These are phyloP conservation scores for Apamea crenata DNA, from an alignment of 2,888 invertebrate genomes.

Conservation along the genomic window DNA sequence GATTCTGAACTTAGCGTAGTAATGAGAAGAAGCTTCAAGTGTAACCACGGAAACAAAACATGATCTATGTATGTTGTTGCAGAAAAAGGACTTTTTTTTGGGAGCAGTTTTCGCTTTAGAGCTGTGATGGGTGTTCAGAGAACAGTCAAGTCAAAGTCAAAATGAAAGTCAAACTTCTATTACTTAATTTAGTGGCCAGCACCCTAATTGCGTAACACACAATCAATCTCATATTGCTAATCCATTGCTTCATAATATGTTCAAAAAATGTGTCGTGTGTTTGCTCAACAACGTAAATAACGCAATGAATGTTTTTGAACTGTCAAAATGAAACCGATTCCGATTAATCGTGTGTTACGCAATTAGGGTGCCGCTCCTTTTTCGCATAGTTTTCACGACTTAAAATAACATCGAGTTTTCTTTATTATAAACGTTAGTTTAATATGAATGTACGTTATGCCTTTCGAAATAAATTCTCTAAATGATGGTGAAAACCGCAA, in stretches of 20 bases:
- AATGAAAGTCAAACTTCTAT: background rate
- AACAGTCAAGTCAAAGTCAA: background rate
- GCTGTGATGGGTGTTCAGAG: background rate
- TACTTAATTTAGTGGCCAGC: background rate
- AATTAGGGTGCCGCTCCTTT: too few relatives aligned
- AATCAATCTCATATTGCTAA: too few relatives aligned
- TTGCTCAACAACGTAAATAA: too few relatives aligned
- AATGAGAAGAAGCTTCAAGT: constrained; percentile 16
- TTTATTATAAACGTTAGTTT: background rate
- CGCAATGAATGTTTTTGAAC: too few relatives aligned
- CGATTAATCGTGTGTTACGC: too few relatives aligned
- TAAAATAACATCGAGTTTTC: background rate
- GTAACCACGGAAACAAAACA: constrained; percentile 6
- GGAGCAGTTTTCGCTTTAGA: background rate
- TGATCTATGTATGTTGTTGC: background rate
- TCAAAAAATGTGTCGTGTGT: too few relatives aligned
- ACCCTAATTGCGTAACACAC: too few relatives aligned
- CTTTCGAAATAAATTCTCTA: background rate
- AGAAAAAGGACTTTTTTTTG: background rate
- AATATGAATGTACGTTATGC: background rate
- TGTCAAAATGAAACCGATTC: too few relatives aligned
- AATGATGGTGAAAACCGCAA: background rate
- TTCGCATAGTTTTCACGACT: background rate
- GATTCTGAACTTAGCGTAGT: constrained; percentile 24
- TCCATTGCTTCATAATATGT: too few relatives aligned